Evolutionary conservation across 2,113 vertebrate genomes (phyloP).

Genomic region (Oreocharis arfaki): DNA sequence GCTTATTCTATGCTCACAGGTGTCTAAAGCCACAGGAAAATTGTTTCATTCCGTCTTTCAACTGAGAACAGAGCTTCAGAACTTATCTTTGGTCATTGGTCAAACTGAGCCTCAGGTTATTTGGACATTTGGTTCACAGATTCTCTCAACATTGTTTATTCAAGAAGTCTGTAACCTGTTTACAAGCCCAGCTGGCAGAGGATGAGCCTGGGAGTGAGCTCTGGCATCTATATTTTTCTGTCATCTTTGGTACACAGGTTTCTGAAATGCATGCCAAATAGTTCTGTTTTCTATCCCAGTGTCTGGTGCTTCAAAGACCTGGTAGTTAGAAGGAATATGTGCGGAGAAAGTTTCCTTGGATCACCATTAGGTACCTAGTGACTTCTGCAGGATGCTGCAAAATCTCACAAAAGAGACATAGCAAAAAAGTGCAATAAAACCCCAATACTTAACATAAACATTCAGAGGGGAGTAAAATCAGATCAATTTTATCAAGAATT

Average conservation of each 20-base stretch:
- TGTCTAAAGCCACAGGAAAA: slow-evolving; percentile 21
- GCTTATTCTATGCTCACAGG: not conserved
- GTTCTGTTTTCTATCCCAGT: not conserved
- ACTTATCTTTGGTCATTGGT: slow-evolving; percentile 23
- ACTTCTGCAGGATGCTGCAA: not conserved
- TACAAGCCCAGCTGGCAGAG: slow-evolving; percentile 29
- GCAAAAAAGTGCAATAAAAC: not conserved
- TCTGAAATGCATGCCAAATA: not conserved
- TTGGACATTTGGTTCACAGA: slow-evolving; percentile 54
- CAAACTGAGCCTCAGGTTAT: slow-evolving; percentile 53
- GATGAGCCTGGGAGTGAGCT: not conserved
- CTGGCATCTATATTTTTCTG: not conserved
- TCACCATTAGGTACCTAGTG: not conserved
- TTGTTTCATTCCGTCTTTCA: not conserved
- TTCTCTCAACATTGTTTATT: slow-evolving; percentile 23
- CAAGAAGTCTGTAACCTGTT: slow-evolving; percentile 19
- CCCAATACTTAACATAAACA: not conserved
- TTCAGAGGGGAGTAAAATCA: not conserved
- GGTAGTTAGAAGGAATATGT: not conserved
- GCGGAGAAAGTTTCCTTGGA: not conserved
- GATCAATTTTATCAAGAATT: not conserved
- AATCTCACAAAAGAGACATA: not conserved
- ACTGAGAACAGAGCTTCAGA: not conserved
- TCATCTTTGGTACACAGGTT: not conserved
- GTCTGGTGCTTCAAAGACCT: not conserved